Percentiles rank a stretch among this genome's conserved stretches.
Conservation (phyloP, 2,113 vertebrate genomes). For the Natator depressus region DNA sequence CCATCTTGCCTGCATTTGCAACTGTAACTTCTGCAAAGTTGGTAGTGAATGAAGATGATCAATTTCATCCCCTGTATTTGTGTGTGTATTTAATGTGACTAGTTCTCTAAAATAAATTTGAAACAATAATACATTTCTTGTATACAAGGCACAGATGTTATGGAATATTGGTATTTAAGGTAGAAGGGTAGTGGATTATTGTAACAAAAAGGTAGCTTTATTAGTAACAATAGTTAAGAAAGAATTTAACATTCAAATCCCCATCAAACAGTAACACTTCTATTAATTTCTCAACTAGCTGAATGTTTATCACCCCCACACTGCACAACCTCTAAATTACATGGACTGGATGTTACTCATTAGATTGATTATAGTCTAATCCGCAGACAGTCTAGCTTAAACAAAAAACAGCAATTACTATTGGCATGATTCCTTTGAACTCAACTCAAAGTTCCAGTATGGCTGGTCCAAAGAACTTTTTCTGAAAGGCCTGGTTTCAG, state of each 20-base stretch:
- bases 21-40: background rate
- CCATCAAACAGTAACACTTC: slow-evolving; percentile 42
- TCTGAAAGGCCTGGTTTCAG: slow-evolving; percentile 52
- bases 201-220: background rate
- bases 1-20: background rate
- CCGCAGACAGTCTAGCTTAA: slow-evolving; percentile 76
- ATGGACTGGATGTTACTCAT: slow-evolving; percentile 70
- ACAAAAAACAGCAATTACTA: slow-evolving; percentile 79
- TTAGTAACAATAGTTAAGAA: background rate
- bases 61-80: background rate
- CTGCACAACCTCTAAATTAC: slow-evolving; percentile 64
- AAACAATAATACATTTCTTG: background rate
- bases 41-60: background rate
- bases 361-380: slow-evolving; percentile 74
- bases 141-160: background rate
- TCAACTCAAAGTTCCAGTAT: slow-evolving; percentile 64
- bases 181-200: background rate
- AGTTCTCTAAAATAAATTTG: background rate
- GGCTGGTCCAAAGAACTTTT: slow-evolving; percentile 58
- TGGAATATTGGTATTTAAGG: background rate
- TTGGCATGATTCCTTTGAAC: slow-evolving; percentile 69
- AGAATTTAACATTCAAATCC: slow-evolving; percentile 14
- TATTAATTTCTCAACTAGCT: slow-evolving; percentile 42
- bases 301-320: slow-evolving; percentile 48
- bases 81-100: background rate